These are phyloP conservation scores for Galaxias olidus DNA, from an alignment of 2,797 vertebrate species.

Conservation along the genomic window DNA sequence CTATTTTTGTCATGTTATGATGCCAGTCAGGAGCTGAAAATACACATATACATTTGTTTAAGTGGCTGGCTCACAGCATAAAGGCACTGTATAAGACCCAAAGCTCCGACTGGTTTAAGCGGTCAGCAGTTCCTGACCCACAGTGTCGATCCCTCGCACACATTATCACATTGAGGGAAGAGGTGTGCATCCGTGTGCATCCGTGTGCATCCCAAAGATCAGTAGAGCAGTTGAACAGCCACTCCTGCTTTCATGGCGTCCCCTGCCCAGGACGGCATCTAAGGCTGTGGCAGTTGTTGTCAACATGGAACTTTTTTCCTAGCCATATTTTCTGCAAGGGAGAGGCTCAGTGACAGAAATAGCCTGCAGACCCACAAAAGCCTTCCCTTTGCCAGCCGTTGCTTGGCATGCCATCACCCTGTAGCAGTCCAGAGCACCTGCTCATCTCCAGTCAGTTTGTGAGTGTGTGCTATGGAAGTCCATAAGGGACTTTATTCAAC, in stretches of 20 bases:
- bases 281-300: constrained; percentile 15
- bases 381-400: constrained; percentile 38
- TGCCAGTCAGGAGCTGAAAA: constrained; percentile 16
- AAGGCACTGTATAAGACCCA: constrained; percentile 8
- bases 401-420: constrained; percentile 26
- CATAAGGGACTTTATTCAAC: too few species aligned
- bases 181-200: neutral
- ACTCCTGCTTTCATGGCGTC: neutral
- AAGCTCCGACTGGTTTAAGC: constrained; percentile 5
- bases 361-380: constrained; percentile 44
- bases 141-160: constrained; percentile 27
- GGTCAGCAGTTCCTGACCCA: neutral
- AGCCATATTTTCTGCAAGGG: constrained; percentile 26
- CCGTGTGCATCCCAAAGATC: neutral
- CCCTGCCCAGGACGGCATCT: neutral
- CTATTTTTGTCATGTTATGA: constrained; percentile 34
- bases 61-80: neutral
- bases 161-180: constrained; percentile 23
- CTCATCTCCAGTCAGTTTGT: constrained; percentile 43
- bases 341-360: constrained; percentile 52
- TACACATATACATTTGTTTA: constrained; percentile 5
- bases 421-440: constrained; percentile 54
- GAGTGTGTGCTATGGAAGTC: too few species aligned
- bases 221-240: neutral
- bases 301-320: constrained; percentile 18